Base-by-base conservation (phyloP, 2,113 vertebrate species). In the Mugil cephalus region DNA sequence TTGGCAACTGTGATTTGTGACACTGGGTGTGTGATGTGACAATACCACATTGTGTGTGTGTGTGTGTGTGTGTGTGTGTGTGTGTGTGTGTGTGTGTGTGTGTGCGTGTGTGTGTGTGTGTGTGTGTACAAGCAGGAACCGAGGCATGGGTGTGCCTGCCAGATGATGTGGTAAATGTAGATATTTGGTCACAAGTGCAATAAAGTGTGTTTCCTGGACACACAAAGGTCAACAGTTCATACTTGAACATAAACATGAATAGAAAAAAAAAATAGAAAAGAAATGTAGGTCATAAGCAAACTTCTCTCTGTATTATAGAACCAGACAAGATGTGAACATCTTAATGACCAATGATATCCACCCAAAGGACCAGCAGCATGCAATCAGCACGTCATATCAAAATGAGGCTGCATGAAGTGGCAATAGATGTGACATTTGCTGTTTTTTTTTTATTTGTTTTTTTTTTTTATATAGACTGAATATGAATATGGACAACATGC, bases 141-240 rank as follows among this genome's bases (percentile, higher is more conserved):
- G 4, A 70, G 56, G 34, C 18, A 54, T 77, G 87, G 89, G 87
- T 60, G 88, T 87, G 84, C 35, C 80, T 10, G 47, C 11, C 67
- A 81, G 52, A 78, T 78, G 76, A 88, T 84, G 63, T 82, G 78
- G 76, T 83, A 79, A 82, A 71, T 69, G 59, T 21, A 82, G 73
- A 36, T 36, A 66, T 80, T 80, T 80, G 80, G 62, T 74, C 66
- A 85, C 42, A 58, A 38, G 82, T 43, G 80, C 76, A 80, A 52
- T 64, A 73, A 63, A 84, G 77, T 42, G 48, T 71, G 80, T 85
- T 89, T 90, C 84, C 83, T 82, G 70, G 14, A 68, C 47, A 34
- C 7, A 50, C 7, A 4, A 36, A 69, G 60, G 14, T 53, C 6
- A 14, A n/a, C 10, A 78, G 82, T 75, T 85, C 65, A 77, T 2